These are phyloP conservation scores for Dendrocincla tyrannina DNA, from an alignment of 2,797 vertebrate species.

Conservation along the genomic window DNA sequence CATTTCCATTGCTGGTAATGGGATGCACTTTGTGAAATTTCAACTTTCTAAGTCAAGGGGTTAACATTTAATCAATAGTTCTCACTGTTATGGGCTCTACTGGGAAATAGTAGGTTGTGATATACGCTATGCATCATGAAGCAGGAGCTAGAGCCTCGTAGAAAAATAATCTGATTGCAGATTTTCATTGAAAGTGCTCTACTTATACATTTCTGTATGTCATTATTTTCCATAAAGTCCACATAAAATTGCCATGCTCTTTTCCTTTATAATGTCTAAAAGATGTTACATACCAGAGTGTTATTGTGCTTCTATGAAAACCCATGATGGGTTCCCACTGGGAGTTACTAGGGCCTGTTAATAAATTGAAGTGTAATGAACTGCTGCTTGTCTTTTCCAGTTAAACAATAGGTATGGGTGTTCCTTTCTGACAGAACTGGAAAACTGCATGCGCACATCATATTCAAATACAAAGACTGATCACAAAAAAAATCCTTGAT, in stretches of 20 bases:
- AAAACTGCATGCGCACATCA: neutral
- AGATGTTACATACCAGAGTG: slow-evolving; percentile 1
- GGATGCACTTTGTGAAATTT: slow-evolving; percentile 46
- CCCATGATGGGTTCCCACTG: neutral
- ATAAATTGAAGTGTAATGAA: slow-evolving; percentile 26
- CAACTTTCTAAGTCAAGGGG: slow-evolving; percentile 39
- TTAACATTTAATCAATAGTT: slow-evolving; percentile 70
- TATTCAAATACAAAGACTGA: neutral
- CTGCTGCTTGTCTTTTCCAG: neutral
- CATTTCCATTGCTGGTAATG: neutral
- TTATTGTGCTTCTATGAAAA: neutral
- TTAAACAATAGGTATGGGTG: neutral
- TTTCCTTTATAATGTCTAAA: slow-evolving; percentile 21
- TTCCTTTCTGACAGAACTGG: neutral
- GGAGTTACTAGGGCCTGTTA: neutral
- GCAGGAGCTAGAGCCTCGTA: slow-evolving; percentile 17
- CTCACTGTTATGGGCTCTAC: slow-evolving; percentile 48
- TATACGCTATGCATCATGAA: slow-evolving; percentile 41
- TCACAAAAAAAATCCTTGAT: neutral
- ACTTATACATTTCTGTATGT: slow-evolving; percentile 19
- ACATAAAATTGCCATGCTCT: slow-evolving; percentile 8
- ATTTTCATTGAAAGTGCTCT: slow-evolving; percentile 26
- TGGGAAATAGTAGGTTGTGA: slow-evolving; percentile 59
- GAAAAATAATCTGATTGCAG: slow-evolving; percentile 59
- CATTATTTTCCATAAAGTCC: slow-evolving; percentile 49